A percentile compares a stretch with the other conserved stretches of the same genome.
phyloP scores from a whole-genome alignment of 2,888 invertebrate genomes.

The Mechanitis messenoides region DNA sequence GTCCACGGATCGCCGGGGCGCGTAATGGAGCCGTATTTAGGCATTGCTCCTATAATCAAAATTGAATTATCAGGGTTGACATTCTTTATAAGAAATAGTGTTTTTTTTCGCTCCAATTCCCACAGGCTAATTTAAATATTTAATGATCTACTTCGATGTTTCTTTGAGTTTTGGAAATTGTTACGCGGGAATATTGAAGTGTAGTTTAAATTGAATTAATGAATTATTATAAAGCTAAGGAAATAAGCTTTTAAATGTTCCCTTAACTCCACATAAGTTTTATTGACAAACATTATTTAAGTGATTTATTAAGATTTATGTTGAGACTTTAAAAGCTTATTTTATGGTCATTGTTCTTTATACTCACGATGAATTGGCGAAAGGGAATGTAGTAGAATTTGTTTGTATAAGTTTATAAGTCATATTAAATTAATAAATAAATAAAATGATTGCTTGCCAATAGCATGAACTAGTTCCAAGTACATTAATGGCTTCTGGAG shows the following conservation, averaged over 20 bases:
- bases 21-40: constrained; percentile 71
- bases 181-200: not conserved
- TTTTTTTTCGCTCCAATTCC: constrained; percentile 73
- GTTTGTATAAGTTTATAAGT: not conserved
- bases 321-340: constrained; percentile 2
- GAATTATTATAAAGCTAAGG: not conserved
- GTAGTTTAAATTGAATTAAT: not conserved
- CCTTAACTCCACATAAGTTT: not conserved
- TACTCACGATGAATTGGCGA: not conserved
- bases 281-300: not conserved
- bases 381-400: not conserved
- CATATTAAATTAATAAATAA: not conserved
- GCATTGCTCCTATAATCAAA: constrained; percentile 76
- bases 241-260: not conserved
- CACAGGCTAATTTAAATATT: constrained; percentile 61
- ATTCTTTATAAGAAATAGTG: constrained; percentile 60
- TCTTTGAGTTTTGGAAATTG: not conserved
- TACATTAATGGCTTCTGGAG: constrained; percentile 55
- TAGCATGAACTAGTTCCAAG: constrained; percentile 29
- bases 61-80: constrained; percentile 75
- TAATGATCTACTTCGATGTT: constrained; percentile 45
- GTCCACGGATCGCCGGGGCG: constrained; percentile 68
- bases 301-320: constrained; percentile 6
- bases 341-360: constrained; percentile 4
- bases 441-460: not conserved